phyloP scores from a whole-genome alignment of 2,888 invertebrate species.

The Tetramorium bicarinatum region DNA sequence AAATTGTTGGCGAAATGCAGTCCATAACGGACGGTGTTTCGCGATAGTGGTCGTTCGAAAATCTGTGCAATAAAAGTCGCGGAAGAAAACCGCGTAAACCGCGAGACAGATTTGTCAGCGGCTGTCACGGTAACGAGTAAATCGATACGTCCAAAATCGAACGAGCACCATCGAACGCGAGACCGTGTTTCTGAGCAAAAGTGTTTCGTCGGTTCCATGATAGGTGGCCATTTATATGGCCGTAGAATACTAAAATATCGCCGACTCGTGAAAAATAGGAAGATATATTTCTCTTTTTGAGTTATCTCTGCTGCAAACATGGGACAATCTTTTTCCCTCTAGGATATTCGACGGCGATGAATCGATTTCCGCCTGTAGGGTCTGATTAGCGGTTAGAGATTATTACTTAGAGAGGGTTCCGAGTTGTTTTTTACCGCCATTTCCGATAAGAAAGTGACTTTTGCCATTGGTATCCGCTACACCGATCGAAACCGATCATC shows the following conservation, averaged over 20 bases:
- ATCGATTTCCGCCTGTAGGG: conserved; percentile 18
- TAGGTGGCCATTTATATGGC: conserved; percentile 21
- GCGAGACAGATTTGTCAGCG: conserved; percentile 28
- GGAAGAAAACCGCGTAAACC: neutral
- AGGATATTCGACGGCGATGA: neutral
- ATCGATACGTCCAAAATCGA: conserved; percentile 39
- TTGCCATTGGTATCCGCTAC: conserved; percentile 35
- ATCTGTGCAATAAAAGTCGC: neutral
- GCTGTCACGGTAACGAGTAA: conserved; percentile 41
- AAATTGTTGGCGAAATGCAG: neutral
- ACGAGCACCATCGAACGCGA: conserved; percentile 15
- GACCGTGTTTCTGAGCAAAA: conserved; percentile 4
- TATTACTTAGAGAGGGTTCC: neutral
- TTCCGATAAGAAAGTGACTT: conserved; percentile 35
- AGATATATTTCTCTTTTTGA: conserved; percentile 9
- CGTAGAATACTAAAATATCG: conserved; percentile 24
- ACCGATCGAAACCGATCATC: conserved; percentile 34
- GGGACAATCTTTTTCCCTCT: neutral
- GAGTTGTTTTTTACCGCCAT: conserved; percentile 11
- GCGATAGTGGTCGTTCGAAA: neutral
- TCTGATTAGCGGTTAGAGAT: conserved; percentile 24
- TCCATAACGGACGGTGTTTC: neutral
- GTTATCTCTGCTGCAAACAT: neutral
- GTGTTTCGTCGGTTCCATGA: conserved; percentile 1
- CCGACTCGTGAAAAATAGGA: neutral